phyloP scores from a whole-genome alignment of 2,888 invertebrate genomes.

The Zygothrica quintamaculata region DNA sequence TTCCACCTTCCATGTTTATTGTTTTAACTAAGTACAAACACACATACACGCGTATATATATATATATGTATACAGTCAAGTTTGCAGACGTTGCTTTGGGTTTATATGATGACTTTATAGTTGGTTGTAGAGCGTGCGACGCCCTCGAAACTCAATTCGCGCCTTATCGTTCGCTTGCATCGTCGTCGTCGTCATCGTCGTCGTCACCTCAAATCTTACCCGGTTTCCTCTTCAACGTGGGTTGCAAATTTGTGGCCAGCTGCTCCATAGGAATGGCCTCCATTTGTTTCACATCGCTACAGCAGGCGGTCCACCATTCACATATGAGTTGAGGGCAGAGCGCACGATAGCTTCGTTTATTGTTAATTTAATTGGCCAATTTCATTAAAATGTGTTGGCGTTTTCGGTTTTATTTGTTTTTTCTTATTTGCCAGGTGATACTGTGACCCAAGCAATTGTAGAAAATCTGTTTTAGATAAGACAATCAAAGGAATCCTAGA shows the following conservation, averaged over 20 bases:
- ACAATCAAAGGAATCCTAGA: not conserved
- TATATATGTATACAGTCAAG: too few species aligned
- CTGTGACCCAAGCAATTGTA: conserved; percentile 50
- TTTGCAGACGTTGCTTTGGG: conserved; percentile 35
- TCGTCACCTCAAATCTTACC: conserved; percentile 52
- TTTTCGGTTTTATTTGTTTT: conserved; percentile 36
- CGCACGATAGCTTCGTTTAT: conserved; percentile 64
- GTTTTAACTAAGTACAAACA: conserved; percentile 75
- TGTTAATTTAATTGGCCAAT: conserved; percentile 81
- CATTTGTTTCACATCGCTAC: conserved; percentile 49
- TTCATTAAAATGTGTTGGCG: conserved; percentile 67
- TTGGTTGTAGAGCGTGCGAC: conserved; percentile 71
- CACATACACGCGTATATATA: conserved; percentile 25
- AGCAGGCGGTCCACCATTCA: conserved; percentile 49
- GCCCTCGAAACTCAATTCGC: conserved; percentile 73
- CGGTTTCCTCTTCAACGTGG: conserved; percentile 70
- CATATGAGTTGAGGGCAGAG: conserved; percentile 32
- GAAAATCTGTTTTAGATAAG: conserved; percentile 42
- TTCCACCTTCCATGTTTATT: conserved; percentile 82
- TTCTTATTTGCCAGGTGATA: conserved; percentile 40
- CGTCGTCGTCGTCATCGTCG: conserved; percentile 49
- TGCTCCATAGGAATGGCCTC: conserved; percentile 54
- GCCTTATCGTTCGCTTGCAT: conserved; percentile 68
- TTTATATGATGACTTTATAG: conserved; percentile 70
- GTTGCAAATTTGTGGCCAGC: conserved; percentile 65